A percentile compares a stretch with the other conserved stretches of the same genome.
Conservation (phyloP, 2,797 vertebrate species). For the Esox lucius region DNA sequence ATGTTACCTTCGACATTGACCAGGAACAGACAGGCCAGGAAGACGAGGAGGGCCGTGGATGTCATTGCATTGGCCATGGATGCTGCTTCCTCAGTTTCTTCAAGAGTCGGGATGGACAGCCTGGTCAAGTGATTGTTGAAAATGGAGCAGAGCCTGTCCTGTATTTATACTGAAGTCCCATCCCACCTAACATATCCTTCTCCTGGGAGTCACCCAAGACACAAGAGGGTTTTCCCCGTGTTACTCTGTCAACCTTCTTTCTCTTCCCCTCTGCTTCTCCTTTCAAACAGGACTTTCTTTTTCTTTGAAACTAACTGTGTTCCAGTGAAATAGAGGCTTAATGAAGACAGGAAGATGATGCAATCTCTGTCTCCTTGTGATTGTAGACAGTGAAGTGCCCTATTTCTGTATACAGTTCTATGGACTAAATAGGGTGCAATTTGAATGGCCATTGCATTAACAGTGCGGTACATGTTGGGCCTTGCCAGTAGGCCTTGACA, state of each 20-base stretch:
- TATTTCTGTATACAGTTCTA: no score
- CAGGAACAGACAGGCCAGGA: not conserved
- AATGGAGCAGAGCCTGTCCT: not conserved
- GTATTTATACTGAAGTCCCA: not conserved
- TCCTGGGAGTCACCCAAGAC: no score
- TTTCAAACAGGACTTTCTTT: not conserved
- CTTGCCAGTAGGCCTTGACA: no score
- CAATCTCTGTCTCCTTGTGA: no score
- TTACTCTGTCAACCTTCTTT: not conserved
- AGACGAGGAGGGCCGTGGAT: not conserved
- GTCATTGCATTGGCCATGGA: not conserved
- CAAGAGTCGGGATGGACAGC: not conserved
- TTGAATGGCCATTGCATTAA: no score
- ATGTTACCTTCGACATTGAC: not conserved
- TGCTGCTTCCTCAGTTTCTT: constrained; percentile 4
- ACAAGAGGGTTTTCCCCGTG: not conserved
- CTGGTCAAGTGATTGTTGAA: not conserved
- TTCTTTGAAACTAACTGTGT: not conserved
- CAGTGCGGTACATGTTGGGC: no score
- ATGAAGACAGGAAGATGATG: no score
- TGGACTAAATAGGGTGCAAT: no score
- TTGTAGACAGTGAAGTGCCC: no score
- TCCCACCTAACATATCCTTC: not conserved
- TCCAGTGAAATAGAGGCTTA: no score
- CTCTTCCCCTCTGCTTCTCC: not conserved